Conservation (phyloP, 2,888 invertebrate species). For the Eristalis intricaria region DNA sequence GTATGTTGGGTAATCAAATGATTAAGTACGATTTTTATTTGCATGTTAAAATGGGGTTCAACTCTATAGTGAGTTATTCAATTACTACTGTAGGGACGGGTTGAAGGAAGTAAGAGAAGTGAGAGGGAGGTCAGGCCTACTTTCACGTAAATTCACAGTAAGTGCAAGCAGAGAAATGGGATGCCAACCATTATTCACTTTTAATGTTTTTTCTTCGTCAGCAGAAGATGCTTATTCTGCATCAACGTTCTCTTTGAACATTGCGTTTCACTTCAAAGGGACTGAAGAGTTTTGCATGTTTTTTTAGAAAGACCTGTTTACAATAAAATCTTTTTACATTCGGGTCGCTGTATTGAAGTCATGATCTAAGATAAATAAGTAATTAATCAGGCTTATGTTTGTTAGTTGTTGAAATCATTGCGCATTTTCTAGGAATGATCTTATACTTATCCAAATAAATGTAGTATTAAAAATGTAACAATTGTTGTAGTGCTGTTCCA, state of each 20-base stretch:
- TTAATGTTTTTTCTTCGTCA: not conserved
- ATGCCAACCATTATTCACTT: not conserved
- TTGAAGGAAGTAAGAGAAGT: not conserved
- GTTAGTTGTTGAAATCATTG: no score
- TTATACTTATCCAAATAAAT: no score
- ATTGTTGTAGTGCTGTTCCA: no score
- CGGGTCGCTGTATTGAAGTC: no score
- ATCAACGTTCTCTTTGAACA: not conserved
- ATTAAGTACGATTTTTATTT: conserved; percentile 53
- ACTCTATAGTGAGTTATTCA: conserved; percentile 27
- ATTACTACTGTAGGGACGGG: conserved; percentile 14
- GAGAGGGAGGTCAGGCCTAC: not conserved
- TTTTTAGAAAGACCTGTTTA: not conserved
- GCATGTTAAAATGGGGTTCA: conserved; percentile 37
- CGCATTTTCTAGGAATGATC: no score
- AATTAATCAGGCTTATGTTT: no score
- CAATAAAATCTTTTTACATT: no score
- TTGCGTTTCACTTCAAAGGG: not conserved
- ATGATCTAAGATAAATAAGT: no score
- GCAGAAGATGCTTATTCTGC: not conserved
- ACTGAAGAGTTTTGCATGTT: not conserved
- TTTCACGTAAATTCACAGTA: not conserved
- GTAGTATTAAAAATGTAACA: no score
- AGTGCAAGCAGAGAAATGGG: not conserved
- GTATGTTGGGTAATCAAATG: conserved; percentile 62